Base-by-base conservation (phyloP, 2,888 invertebrate genomes). In the Drosophila paucipuncta region DNA sequence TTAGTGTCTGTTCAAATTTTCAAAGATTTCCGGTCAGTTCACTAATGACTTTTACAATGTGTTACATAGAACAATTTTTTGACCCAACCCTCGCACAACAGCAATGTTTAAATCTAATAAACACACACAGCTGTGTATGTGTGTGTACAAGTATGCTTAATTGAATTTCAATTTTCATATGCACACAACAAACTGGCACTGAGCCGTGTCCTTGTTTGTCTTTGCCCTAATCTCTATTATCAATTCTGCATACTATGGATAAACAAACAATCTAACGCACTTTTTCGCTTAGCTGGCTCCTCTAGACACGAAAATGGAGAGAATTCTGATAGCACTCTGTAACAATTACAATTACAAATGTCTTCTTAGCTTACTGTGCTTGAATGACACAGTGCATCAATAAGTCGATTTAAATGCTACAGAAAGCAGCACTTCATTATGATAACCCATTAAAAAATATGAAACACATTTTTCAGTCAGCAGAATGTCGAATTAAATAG, bases 21-120 rank as follows among this genome's bases (percentile, higher is more conserved):
- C 83, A 72, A 88, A 85, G 90, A 90, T 88, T 90, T 90, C 89
- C 85, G 90, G 89, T 88, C 90, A 85, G 88, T 85, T 85, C 85
- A 88, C 90, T 85, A 90, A 85, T 85, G 88, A 90, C 85, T 90
- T 85, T 85, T 88, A 88, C 90, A 85, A 80, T 82, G 85, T 80
- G 61, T 70, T 75, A 74, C 73, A 82, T 63, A 70, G 58, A 77
- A 76, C 70, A 69, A 73, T 73, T 67, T 86, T 87, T 84, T 85
- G 81, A 85, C 77, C 68, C 78, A 84, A 71, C 68, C 70, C 79
- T 76, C 61, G 72, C 63, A 54, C 59, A 66, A 68, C 39, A 61
- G n/a, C 13, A 25, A 33, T 37, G 31, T 18, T 37, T n/a, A 33
- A 59, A 25, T 31, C 49, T 55, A 65, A 35, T 30, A n/a, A 33